These are phyloP conservation scores for Xylota sylvarum DNA, from an alignment of 2,888 invertebrate genomes.

Conservation along the genomic window DNA sequence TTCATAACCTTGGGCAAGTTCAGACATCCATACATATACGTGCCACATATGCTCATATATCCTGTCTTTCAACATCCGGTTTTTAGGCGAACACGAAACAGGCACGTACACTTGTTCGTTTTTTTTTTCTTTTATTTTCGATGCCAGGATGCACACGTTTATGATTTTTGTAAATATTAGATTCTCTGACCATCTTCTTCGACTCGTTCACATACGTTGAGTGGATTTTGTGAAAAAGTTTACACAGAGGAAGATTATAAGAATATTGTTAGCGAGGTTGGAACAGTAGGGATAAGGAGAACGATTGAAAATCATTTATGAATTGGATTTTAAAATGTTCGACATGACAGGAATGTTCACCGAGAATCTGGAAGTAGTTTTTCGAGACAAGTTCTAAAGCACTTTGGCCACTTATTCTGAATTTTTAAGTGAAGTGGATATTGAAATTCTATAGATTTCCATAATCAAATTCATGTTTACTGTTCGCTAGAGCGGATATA, in stretches of 20 bases:
- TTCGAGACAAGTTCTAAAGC: neutral
- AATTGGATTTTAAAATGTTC: conserved; percentile 16
- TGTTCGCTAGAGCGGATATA: neutral
- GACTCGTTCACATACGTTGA: neutral
- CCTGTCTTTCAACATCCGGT: conserved; percentile 21
- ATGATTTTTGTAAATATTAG: conserved; percentile 15
- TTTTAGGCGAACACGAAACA: neutral
- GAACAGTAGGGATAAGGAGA: neutral
- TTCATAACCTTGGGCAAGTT: conserved; percentile 13
- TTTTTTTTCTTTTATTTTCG: neutral
- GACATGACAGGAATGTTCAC: conserved; percentile 2
- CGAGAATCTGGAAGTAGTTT: neutral
- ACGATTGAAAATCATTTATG: neutral
- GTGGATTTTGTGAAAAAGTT: neutral
- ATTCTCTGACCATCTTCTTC: neutral
- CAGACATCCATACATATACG: neutral
- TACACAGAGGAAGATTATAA: conserved; percentile 1
- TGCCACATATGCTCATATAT: neutral
- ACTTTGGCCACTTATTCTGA: neutral
- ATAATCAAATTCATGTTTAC: conserved; percentile 22
- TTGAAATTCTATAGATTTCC: neutral
- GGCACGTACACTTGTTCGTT: neutral
- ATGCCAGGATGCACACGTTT: neutral
- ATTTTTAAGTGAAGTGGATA: neutral
- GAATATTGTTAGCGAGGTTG: neutral